A percentile compares a stretch with the other conserved stretches of the same genome.
Conservation (phyloP, 2,797 vertebrate species). For the Xiphophorus birchmanni region DNA sequence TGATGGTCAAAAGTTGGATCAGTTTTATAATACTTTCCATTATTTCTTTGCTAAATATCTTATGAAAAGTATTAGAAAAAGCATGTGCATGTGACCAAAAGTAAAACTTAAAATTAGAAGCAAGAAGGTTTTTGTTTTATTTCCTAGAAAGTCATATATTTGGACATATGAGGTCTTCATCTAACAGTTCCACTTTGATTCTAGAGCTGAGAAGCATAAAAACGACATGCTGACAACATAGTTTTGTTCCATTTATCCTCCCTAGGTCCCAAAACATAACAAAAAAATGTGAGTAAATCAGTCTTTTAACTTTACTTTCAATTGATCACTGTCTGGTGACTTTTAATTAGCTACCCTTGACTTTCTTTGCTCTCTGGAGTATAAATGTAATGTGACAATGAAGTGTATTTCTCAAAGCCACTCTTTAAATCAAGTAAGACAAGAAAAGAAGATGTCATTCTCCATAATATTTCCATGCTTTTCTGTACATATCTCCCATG, state of each 20-base stretch:
- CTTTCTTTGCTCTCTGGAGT: neutral
- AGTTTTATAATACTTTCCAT: neutral
- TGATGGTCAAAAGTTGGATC: neutral
- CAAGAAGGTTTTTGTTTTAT: neutral
- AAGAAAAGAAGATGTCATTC: no score
- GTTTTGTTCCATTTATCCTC: no score
- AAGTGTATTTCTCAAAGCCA: neutral
- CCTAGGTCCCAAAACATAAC: no score
- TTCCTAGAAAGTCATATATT: neutral
- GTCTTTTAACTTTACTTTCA: neutral
- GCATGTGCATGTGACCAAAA: neutral
- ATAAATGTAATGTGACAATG: neutral
- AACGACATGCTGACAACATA: neutral
- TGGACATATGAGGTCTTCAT: neutral
- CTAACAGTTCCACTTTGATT: neutral
- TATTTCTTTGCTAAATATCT: neutral
- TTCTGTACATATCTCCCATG: no score
- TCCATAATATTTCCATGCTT: no score
- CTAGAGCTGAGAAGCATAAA: neutral
- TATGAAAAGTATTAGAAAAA: neutral
- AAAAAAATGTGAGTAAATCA: no score
- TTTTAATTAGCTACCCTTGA: neutral
- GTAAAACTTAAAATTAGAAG: neutral
- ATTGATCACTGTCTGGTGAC: neutral
- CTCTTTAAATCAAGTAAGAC: no score